Conservation (phyloP, 2,888 invertebrate genomes). For the Aquatica leii region DNA sequence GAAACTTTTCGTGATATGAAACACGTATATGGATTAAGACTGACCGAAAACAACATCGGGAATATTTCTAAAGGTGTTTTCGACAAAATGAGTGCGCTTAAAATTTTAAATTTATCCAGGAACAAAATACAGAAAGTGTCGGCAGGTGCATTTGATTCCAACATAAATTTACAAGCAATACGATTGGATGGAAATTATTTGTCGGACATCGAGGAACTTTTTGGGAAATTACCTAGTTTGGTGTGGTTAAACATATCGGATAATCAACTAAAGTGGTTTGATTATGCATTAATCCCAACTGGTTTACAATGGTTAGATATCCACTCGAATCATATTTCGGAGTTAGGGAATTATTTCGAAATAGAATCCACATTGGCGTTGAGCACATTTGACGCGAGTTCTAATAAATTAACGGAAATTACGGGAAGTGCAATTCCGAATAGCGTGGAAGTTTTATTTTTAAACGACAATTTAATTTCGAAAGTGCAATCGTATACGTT, state of each 20-base stretch:
- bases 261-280: conserved; percentile 83
- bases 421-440: conserved; percentile 85
- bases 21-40: conserved; percentile 80
- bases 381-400: conserved; percentile 83
- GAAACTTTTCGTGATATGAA: conserved; percentile 82
- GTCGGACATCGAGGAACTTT: conserved; percentile 79
- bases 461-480: conserved; percentile 82
- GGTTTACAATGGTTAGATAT: conserved; percentile 86
- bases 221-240: conserved; percentile 80
- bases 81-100: conserved; percentile 78
- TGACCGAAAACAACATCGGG: conserved; percentile 86
- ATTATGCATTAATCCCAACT: conserved; percentile 85
- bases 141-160: conserved; percentile 79
- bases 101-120: conserved; percentile 83
- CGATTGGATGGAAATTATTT: conserved; percentile 84
- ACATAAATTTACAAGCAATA: conserved; percentile 80
- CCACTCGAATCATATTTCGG: conserved; percentile 82
- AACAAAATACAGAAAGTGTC: conserved; percentile 84
- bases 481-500: conserved; percentile 88
- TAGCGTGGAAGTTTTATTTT: conserved; percentile 79
- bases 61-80: conserved; percentile 83
- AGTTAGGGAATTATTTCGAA: conserved; percentile 85
- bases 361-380: conserved; percentile 81
- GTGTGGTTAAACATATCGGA: conserved; percentile 88
- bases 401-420: conserved; percentile 82